These are phyloP conservation scores for Syrrhaptes paradoxus DNA, from an alignment of 2,113 vertebrate genomes.

Conservation along the genomic window DNA sequence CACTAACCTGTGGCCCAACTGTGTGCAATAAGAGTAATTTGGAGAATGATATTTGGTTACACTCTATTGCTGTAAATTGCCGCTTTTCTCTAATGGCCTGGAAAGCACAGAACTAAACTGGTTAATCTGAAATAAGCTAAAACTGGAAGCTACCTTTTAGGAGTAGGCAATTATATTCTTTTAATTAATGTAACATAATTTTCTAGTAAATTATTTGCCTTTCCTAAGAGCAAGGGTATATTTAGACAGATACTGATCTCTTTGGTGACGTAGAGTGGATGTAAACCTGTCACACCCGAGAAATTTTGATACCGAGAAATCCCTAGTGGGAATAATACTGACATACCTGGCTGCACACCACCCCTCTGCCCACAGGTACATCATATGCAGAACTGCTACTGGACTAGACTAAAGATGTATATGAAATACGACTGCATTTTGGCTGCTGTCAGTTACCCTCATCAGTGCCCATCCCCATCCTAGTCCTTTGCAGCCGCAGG, in stretches of 20 bases:
- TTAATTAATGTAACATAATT: conserved; percentile 1
- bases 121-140: conserved; percentile 24
- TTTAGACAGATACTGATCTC: not conserved
- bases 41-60: conserved; percentile 34
- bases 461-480: accelerated
- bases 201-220: not conserved
- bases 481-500: not conserved
- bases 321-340: not conserved
- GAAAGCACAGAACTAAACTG: conserved; percentile 17
- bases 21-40: conserved; percentile 49
- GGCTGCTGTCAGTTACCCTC: not conserved
- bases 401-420: not conserved
- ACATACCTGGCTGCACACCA: not conserved
- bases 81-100: conserved; percentile 18
- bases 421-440: not conserved
- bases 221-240: not conserved
- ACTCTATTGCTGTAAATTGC: conserved; percentile 47
- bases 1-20: conserved; percentile 32
- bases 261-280: not conserved
- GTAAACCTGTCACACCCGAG: not conserved
- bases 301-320: not conserved
- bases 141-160: not conserved
- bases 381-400: not conserved
- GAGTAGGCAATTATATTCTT: not conserved
- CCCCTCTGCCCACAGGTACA: not conserved